These are phyloP conservation scores for Willowsia nigromaculata DNA, from an alignment of 2,888 invertebrate genomes.

Conservation along the genomic window DNA sequence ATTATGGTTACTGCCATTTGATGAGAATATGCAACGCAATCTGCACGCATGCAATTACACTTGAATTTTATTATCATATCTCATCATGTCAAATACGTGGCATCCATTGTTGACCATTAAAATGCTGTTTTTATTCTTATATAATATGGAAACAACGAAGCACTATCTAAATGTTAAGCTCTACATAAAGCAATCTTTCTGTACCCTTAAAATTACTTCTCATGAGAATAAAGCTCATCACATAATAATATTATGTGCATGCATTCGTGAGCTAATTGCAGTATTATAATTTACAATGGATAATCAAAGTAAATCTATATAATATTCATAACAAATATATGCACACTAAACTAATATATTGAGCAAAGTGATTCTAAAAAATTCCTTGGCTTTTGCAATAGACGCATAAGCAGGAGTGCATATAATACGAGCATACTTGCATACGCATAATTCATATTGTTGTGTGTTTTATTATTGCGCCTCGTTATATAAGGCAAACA, in stretches of 20 bases:
- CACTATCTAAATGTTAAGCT: background rate
- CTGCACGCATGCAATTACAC: background rate
- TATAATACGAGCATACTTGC: background rate
- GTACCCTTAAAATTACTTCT: background rate
- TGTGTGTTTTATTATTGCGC: too few species aligned
- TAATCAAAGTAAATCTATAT: background rate
- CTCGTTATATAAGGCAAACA: background rate
- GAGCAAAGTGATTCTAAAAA: background rate
- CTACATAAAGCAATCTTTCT: background rate
- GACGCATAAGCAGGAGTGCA: background rate
- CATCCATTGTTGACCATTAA: background rate
- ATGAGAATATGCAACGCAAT: too few species aligned
- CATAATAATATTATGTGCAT: background rate
- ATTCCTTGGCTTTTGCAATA: background rate
- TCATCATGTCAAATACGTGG: background rate
- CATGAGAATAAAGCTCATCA: background rate
- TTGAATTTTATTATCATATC: background rate
- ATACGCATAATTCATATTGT: background rate
- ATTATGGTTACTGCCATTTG: too few species aligned
- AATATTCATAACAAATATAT: background rate
- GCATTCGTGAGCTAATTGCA: background rate
- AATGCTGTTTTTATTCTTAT: too few species aligned
- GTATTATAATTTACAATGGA: background rate
- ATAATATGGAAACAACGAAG: too few species aligned
- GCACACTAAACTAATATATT: background rate